Percentiles rank a stretch among this genome's conserved stretches.
Conservation (phyloP, 2,888 invertebrate species). For the Druceiella hillmani region DNA sequence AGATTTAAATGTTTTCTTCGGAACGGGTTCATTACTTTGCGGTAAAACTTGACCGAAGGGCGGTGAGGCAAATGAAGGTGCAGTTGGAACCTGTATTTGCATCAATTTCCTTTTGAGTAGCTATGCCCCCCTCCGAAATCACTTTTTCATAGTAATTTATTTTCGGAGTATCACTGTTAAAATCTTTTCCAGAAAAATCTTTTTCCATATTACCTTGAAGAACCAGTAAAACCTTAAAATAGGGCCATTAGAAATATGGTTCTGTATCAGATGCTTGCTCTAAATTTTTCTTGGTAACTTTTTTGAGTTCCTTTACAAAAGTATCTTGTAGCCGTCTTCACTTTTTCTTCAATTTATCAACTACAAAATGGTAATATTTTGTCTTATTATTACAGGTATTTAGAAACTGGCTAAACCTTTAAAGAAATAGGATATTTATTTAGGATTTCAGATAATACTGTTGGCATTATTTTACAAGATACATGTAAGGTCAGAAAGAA, state of each 20-base stretch:
- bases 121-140: too few relatives aligned
- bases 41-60: too few relatives aligned
- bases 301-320: slow-evolving; percentile 8
- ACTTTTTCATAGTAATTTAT: not conserved
- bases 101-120: too few relatives aligned
- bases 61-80: too few relatives aligned
- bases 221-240: slow-evolving; percentile 6
- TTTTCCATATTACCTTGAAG: not conserved
- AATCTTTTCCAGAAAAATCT: not conserved
- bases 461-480: too few relatives aligned
- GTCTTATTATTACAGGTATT: too few relatives aligned
- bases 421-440: too few relatives aligned
- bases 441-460: too few relatives aligned
- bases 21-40: too few relatives aligned
- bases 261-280: slow-evolving; percentile 6
- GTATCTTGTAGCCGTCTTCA: slow-evolving; percentile 15
- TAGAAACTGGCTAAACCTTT: too few relatives aligned
- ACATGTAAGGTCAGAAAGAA: too few relatives aligned
- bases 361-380: slow-evolving; percentile 6
- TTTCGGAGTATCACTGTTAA: not conserved
- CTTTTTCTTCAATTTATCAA: slow-evolving; percentile 14
- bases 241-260: slow-evolving; percentile 5
- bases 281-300: slow-evolving; percentile 17
- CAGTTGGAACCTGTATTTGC: too few relatives aligned
- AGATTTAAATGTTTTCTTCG: not conserved